These are phyloP conservation scores for Lepeophtheirus nordmannii DNA, from an alignment of 2,888 invertebrate genomes.

Conservation along the genomic window DNA sequence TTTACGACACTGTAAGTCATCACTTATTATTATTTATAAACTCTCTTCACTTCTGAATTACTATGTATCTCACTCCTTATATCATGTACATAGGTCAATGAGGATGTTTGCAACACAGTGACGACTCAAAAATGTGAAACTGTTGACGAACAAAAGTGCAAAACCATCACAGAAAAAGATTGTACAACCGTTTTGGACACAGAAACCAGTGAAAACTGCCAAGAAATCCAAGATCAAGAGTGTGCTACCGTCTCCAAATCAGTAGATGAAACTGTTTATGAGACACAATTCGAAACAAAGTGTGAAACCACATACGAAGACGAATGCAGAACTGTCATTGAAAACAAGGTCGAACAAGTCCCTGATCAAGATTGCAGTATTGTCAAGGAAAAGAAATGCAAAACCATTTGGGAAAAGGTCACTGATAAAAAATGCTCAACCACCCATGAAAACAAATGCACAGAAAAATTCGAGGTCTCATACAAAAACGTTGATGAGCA, in stretches of 20 bases:
- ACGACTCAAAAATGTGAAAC: background rate
- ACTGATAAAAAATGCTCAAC: conserved; percentile 19
- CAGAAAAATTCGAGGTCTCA: background rate
- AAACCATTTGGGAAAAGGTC: conserved; percentile 14
- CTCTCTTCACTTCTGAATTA: too few relatives aligned
- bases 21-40: background rate
- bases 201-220: background rate
- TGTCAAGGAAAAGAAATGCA: conserved; percentile 19
- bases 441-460: conserved; percentile 4
- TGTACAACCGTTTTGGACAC: background rate
- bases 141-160: conserved; percentile 11
- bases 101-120: background rate
- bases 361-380: conserved; percentile 14
- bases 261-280: conserved; percentile 12
- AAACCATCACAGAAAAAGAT: background rate
- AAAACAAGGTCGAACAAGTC: background rate
- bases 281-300: conserved; percentile 14
- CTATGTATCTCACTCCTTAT: too few relatives aligned
- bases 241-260: background rate
- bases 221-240: background rate
- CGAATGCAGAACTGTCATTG: conserved; percentile 15
- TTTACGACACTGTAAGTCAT: background rate
- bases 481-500: conserved; percentile 16
- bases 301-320: conserved; percentile 1
- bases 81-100: background rate